Base-by-base conservation (phyloP, 2,888 invertebrate genomes). In the Scaptomyza parva region DNA sequence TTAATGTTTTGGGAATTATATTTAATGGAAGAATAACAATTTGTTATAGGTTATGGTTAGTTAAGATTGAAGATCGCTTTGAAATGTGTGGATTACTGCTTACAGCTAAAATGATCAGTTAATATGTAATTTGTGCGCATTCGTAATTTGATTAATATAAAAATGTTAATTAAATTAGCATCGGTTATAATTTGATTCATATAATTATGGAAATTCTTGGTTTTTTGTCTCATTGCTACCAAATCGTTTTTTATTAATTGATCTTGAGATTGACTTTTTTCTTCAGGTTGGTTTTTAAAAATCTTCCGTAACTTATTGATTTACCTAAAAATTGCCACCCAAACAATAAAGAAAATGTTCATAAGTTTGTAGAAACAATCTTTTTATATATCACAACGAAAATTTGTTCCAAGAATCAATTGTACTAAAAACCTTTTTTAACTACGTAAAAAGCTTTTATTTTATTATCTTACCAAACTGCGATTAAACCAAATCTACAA, bases 121-220 rank as follows among this genome's bases (percentile, higher is more conserved):
- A 14, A 40, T 26, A 18, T 39, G 26, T 6, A n/a, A 44, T 47
- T 37, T 37, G 1, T 22, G 30, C 5, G 2, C n/a, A 37, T 37
- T 37, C 17, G 8, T 37, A 37, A 37, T 37, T 37, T 40, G 11
- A 44, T 54, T 60, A 47, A 33, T 24, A 20, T 18, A 12, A 35
- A 37, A 44, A 30, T 44, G 48, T 47, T 28, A 51, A 52, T 70
- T 33, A 7, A 55, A 59, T 65, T 65, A 58, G 28, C 40, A 12
- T 33, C 3, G 22, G 8, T 17, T 51, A 24, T 40, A 35, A 30
- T 39, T 68, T 1, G 43, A 48, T 67, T 59, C n/a, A 47, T n/a
- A 8, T 30, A 33, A 37, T n/a, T 8, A 11, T n/a, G 4, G 8
- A 9, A 17, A 12, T 12, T 44, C 44, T 44, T n/a, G 26, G 14